Base-by-base conservation (phyloP, 2,797 vertebrate species). In the Sebastiscus albofasciatus region DNA sequence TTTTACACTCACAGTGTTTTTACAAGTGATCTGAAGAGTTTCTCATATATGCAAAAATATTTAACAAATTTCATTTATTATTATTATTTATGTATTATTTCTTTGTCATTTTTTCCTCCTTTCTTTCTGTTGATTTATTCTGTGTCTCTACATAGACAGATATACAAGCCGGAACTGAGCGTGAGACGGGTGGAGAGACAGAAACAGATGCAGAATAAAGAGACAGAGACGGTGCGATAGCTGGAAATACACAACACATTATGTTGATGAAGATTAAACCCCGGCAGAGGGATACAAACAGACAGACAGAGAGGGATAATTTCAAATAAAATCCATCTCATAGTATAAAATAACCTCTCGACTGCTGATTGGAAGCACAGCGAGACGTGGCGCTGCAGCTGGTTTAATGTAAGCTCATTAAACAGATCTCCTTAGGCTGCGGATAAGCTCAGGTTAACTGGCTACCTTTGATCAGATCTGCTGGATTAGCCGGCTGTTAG, bases 371-470 rank as follows among this genome's bases (percentile, higher is more conserved):
- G 82, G 81, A 76, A 12, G 59, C 78, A 22, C 16, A n/a, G 76
- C 3, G 75, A 77, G 84, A 79, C 4, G 20, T 13, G 72, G 49
- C 18, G 7, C 42, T 49, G 42, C 6, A 33, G 58, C 83, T 71
- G 72, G 69, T 89, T 90, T 87, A 83, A 88, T 78, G 74, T 94
- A 93, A 94, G 91, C 93, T 93, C 83, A 93, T 94, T 94, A 94
- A 89, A 79, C 10, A 54, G 84, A 91, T 89, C 90, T 90, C 81
- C 86, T 91, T 71, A 89, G 90, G 84, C 84, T 67, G 82, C 1
- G 80, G 91, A 92, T 95, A 87, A 94, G 62, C 92, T 86, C 80
- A 80, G 87, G 91, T 91, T 93, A 93, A 90, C 89, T 74, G 88
- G 81, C 72, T 89, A 90, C 91, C 87, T 93, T 89, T 94, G 90